Conservation (phyloP, 2,888 invertebrate species). For the Oegoconia quadripuncta region DNA sequence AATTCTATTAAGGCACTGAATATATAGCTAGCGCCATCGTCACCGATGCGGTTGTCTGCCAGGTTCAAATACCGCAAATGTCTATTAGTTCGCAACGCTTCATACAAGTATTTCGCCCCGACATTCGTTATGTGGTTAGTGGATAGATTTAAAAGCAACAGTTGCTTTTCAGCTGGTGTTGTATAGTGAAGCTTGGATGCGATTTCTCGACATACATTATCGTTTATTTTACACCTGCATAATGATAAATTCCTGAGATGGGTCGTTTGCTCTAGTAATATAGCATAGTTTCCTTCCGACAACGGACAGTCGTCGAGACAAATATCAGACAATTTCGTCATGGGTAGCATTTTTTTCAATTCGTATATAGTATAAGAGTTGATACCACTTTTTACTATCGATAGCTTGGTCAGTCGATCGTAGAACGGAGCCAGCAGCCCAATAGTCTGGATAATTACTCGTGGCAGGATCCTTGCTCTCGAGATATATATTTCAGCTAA, state of each 20-base stretch:
- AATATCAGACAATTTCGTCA: slow-evolving; percentile 40
- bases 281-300: slow-evolving; percentile 32
- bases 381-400: slow-evolving; percentile 32
- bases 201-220: slow-evolving; percentile 35
- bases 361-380: slow-evolving; percentile 38
- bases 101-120: slow-evolving; percentile 42
- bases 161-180: slow-evolving; percentile 31
- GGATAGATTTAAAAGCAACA: slow-evolving; percentile 47
- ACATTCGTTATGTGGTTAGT: slow-evolving; percentile 52
- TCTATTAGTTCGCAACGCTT: slow-evolving; percentile 49
- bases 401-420: slow-evolving; percentile 31
- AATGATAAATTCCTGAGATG: slow-evolving; percentile 38
- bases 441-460: slow-evolving; percentile 38
- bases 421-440: slow-evolving; percentile 31
- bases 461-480: slow-evolving; percentile 26
- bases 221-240: slow-evolving; percentile 42
- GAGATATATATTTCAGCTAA: slow-evolving; percentile 37
- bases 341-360: slow-evolving; percentile 35
- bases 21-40: slow-evolving; percentile 41
- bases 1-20: slow-evolving; percentile 42
- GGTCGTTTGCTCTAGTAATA: slow-evolving; percentile 30
- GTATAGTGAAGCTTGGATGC: slow-evolving; percentile 30
- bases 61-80: slow-evolving; percentile 54
- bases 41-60: slow-evolving; percentile 46
- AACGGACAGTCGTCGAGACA: slow-evolving; percentile 41